Evolutionary conservation across 2,797 vertebrate species (phyloP).

Genomic region (Enteromius fasciolatus): DNA sequence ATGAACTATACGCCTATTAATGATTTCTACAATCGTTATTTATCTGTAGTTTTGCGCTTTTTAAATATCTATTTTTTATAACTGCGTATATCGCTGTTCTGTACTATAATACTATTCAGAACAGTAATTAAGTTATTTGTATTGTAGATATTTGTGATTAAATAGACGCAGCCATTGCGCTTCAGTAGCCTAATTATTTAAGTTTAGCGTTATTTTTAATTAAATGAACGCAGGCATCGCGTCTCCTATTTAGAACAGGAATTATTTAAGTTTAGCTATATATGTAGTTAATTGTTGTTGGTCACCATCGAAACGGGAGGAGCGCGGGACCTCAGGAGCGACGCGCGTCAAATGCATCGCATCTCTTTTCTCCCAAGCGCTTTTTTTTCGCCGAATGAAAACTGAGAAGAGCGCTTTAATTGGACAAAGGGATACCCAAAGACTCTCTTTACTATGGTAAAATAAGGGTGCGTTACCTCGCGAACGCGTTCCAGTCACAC

Average conservation of each 20-base stretch:
- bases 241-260: background rate
- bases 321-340: constrained; percentile 61
- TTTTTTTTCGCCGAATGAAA: background rate
- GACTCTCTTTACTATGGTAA: constrained; percentile 60
- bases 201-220: background rate
- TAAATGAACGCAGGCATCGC: background rate
- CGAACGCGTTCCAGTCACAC: constrained; percentile 49
- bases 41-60: background rate
- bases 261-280: background rate
- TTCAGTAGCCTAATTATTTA: background rate
- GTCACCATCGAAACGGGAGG: constrained; percentile 35
- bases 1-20: background rate
- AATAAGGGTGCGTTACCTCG: constrained; percentile 46
- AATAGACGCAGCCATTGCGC: constrained; percentile 9
- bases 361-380: constrained; percentile 47
- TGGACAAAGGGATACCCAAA: constrained; percentile 41
- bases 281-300: constrained; percentile 19
- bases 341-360: constrained; percentile 36
- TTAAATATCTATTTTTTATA: background rate
- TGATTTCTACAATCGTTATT: background rate
- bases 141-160: background rate
- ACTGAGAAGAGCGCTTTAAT: constrained; percentile 19
- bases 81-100: background rate
- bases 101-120: background rate
- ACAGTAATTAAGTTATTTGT: background rate